Conservation (phyloP, 2,888 invertebrate genomes). For the Cheilosia urbana region DNA sequence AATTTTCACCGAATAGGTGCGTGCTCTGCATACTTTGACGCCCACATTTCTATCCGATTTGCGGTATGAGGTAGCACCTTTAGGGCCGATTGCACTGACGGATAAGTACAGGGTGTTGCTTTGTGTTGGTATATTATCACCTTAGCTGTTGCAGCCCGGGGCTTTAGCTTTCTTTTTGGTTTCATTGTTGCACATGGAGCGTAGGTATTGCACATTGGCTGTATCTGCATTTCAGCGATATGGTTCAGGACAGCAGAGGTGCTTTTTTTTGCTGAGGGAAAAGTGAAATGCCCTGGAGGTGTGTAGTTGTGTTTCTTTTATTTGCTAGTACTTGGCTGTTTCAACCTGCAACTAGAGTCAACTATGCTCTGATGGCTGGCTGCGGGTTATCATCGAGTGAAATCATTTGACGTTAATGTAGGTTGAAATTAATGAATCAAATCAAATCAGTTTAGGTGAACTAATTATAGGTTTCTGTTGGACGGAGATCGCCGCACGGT, state of each 20-base stretch:
- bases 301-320: conserved; percentile 18
- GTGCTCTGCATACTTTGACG: conserved; percentile 1
- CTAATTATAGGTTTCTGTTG: conserved; percentile 59
- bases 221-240: conserved; percentile 22
- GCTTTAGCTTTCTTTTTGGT: conserved; percentile 58
- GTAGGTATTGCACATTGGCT: conserved; percentile 30
- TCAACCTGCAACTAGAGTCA: conserved; percentile 36
- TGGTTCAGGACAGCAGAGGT: conserved; percentile 35
- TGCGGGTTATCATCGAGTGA: conserved; percentile 48
- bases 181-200: conserved; percentile 21
- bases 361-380: background rate
- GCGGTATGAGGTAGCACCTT: background rate
- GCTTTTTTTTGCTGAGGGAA: conserved; percentile 38
- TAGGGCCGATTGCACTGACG: background rate
- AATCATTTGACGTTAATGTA: conserved; percentile 62
- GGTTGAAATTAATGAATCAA: conserved; percentile 69
- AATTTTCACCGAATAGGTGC: conserved; percentile 26
- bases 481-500: conserved; percentile 43
- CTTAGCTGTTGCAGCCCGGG: conserved; percentile 34
- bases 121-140: conserved; percentile 66
- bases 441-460: conserved; percentile 69
- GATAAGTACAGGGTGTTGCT: conserved; percentile 55
- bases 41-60: background rate
- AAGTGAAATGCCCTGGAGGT: conserved; percentile 62
- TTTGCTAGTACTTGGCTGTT: conserved; percentile 32